Evolutionary conservation across 1,140 invertebrate species (phyloP), one percentile per base, ranked within the genome.

Genomic region (Drosophila parabipectinata): DNA sequence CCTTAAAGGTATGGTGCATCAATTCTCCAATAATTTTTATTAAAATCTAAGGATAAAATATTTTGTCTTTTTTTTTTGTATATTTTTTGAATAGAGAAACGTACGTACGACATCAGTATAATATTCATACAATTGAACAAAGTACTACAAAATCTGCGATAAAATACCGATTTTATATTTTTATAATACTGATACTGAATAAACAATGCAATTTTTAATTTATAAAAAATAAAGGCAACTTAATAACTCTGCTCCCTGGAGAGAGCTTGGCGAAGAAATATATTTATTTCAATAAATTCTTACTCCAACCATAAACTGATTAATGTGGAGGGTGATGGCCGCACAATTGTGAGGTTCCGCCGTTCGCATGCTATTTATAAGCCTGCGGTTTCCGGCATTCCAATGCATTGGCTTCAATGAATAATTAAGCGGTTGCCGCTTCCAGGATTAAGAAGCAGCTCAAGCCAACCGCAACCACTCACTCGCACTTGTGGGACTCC

Each of bases 361-460:
- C 34, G 72, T 57, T 63, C 63, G 61, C 47, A 61, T 61, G 60
- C 71, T 76, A 88, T 83, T 87, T 83, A 72, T 87, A 88, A 81
- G 73, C 59, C 66, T 77, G 81, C 21, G 80, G 72, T 62, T 75
- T 32, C 50, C 47, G 80, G 63, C 82, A 77, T 87, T 87, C 77
- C 77, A 87, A 87, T 88, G 83, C 83, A 87, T 88, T 88, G 83
- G 72, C 72, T 82, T 69, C 79, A 79, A 88, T 88, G 84, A 88
- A 88, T 88, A 88, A 88, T 88, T 88, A 89, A 89, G 83, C 83
- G 83, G 83, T 88, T 79, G 81, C 48, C 68, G 71, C 60, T 71
- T 69, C 76, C 78, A 77, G 75, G 75, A 73, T 83, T 81, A 88
- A 72, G 63, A 45, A 61, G 62, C 76, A 50, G 50, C 66, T 39